Evolutionary conservation across 1,140 invertebrate species (phyloP), one percentile per base, ranked within the genome.

Genomic region (Wiebesia pumilae): DNA sequence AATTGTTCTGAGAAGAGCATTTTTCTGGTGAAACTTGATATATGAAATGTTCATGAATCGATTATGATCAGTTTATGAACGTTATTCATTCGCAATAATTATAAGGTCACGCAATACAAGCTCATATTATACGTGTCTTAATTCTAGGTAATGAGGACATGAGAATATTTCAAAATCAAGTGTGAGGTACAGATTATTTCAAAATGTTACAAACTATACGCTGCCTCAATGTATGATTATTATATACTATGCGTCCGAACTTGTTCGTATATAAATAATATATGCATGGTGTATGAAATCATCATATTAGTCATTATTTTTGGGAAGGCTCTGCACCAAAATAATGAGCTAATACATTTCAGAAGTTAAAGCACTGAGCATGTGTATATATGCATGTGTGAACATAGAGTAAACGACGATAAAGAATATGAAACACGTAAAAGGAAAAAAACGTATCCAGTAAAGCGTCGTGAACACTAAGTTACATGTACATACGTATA

Each of bases 291-390:
- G 6, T 40, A 73, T 4, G 40, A 24, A n/a, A n/a, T n/a, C n/a
- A n/a, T n/a, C n/a, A n/a, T n/a, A 75, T 75, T 75, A 75, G n/a
- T 38, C 24, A 75, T 27, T 24, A n/a, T 27, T 75, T 75, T 75
- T 43, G 7, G 14, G 38, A 38, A 38, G 54, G 6, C 40, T 81
- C 43, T 14, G 79, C 30, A 51, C 27, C 30, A 51, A 24, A 24
- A 30, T 30, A 79, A 58, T 54, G 19, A 79, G 33, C 54, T 40
- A 14, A 33, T 27, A 33, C 78, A 77, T 71, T 77, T 77, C 71
- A 24, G 71, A 77, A 40, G n/a, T 75, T 19, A 54, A 84, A 84
- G 65, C 69, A 35, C 33, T 62, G 21, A 33, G 47, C 38, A n/a
- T 7, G 24, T 4, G 10, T 9, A 24, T 33, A 35, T 47, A 24